Conservation (phyloP, 2,113 vertebrate species). For the Azemiops feae region DNA sequence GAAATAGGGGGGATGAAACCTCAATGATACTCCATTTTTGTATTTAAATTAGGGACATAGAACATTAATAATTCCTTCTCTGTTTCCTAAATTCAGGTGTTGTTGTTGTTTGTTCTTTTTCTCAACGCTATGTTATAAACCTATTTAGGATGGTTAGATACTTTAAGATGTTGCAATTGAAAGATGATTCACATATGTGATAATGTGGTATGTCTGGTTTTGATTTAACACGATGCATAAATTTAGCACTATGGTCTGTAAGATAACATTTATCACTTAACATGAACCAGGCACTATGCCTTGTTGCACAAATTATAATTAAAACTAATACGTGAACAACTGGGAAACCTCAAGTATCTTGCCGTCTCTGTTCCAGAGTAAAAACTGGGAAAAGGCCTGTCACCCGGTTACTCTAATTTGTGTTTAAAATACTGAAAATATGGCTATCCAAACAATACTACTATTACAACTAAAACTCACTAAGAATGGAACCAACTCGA, state of each 20-base stretch:
- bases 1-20: background rate
- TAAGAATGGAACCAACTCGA: background rate
- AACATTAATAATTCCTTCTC: background rate
- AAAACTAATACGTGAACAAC: background rate
- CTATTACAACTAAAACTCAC: background rate
- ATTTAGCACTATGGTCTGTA: background rate
- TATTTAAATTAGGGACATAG: background rate
- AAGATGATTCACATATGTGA: background rate
- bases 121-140: background rate
- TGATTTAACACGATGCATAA: background rate
- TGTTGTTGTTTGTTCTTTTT: background rate
- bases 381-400: background rate
- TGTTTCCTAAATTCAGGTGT: background rate
- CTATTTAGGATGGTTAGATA: background rate
- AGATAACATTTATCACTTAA: background rate
- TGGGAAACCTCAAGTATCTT: background rate
- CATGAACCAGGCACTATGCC: background rate
- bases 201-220: background rate
- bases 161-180: background rate
- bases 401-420: background rate
- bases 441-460: background rate
- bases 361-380: background rate
- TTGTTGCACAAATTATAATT: background rate
- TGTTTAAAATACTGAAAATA: background rate
- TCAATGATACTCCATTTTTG: background rate